phyloP scores from a whole-genome alignment of 2,797 vertebrate species.

The Simalia tracyae region DNA sequence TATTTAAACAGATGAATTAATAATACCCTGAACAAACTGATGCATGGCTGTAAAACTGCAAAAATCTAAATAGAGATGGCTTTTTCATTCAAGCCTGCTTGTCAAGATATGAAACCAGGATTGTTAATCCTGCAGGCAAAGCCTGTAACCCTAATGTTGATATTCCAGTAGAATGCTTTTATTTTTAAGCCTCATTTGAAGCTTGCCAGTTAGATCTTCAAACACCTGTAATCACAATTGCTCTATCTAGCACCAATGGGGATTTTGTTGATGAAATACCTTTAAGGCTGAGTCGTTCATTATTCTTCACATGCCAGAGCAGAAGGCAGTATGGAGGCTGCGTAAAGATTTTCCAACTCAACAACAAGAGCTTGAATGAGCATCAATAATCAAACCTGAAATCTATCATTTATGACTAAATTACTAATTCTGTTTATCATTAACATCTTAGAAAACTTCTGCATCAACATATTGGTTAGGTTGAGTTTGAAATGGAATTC shows the following conservation, averaged over 20 bases:
- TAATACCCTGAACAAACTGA: background rate
- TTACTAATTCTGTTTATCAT: conserved; percentile 34
- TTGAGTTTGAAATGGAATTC: background rate
- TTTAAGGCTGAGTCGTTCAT: conserved; percentile 17
- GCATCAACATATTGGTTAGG: background rate
- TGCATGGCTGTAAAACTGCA: background rate
- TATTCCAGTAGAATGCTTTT: background rate
- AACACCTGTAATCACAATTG: background rate
- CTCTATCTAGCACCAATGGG: conserved; percentile 12
- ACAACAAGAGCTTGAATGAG: conserved; percentile 18
- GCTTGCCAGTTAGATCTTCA: background rate
- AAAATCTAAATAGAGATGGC: background rate
- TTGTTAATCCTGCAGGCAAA: background rate
- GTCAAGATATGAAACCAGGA: background rate
- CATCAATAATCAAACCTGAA: conserved; percentile 21
- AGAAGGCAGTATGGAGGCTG: conserved; percentile 16
- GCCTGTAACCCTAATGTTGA: background rate
- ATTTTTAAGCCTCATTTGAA: background rate
- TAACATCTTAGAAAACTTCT: background rate
- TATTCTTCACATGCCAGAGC: background rate
- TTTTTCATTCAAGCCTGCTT: background rate
- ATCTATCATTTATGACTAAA: conserved; percentile 23
- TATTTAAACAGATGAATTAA: background rate
- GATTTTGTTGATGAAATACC: conserved; percentile 10
- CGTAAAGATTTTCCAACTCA: conserved; percentile 38